phyloP scores from a whole-genome alignment of 1,140 invertebrate species.

The Penaeus japonicus region DNA sequence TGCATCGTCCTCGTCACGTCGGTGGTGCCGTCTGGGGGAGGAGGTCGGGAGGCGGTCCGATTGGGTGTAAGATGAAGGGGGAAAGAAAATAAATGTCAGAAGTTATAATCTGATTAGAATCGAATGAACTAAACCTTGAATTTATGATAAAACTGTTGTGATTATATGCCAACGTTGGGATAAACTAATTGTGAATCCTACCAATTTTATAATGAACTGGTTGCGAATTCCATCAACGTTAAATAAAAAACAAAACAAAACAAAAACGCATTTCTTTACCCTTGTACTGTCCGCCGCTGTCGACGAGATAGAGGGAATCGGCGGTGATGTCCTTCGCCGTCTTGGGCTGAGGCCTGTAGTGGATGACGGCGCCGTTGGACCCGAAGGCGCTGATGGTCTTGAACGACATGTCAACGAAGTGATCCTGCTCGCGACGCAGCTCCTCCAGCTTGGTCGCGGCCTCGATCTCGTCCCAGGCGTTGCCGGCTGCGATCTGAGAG shows the following conservation, averaged over 20 bases:
- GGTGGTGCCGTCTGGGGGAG: conserved; percentile 70
- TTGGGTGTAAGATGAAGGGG: neutral
- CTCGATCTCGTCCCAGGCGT: conserved; percentile 74
- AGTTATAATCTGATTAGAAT: neutral
- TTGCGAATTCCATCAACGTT: neutral
- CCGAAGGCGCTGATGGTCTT: conserved; percentile 90
- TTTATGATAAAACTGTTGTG: too few relatives aligned
- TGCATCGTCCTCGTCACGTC: conserved; percentile 74
- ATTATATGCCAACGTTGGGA: neutral
- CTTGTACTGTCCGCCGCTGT: conserved; percentile 83
- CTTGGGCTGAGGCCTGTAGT: conserved; percentile 82
- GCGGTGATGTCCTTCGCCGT: conserved; percentile 77
- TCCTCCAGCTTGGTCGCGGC: conserved; percentile 73
- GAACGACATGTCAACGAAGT: conserved; percentile 78
- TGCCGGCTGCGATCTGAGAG: conserved; percentile 56
- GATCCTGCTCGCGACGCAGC: conserved; percentile 72
- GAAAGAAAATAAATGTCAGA: neutral
- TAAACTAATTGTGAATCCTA: neutral
- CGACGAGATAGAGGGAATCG: conserved; percentile 85
- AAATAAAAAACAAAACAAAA: neutral
- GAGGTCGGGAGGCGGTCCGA: neutral
- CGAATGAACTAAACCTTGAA: neutral
- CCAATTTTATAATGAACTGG: neutral
- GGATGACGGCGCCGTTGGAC: conserved; percentile 86
- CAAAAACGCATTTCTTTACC: neutral